phyloP scores from a whole-genome alignment of 2,888 invertebrate genomes.

The Drosophila silvestris region DNA sequence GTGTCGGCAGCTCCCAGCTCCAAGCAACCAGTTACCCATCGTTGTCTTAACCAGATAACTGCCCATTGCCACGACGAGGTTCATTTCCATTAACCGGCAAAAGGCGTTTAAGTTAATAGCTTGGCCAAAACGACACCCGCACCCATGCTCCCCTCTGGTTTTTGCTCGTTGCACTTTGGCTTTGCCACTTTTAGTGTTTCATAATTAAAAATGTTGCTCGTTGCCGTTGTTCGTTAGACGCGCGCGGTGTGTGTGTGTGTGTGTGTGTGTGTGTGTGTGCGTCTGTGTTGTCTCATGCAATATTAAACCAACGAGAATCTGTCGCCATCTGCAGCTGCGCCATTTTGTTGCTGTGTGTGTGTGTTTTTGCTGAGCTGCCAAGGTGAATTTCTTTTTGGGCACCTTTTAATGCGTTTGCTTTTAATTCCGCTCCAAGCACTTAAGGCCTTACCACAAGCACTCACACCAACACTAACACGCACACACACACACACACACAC shows the following conservation, averaged over 20 bases:
- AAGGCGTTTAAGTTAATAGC: slow-evolving; percentile 84
- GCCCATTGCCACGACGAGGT: slow-evolving; percentile 75
- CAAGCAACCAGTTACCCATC: slow-evolving; percentile 34
- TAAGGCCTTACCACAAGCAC: slow-evolving; percentile 60
- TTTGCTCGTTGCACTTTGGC: slow-evolving; percentile 72
- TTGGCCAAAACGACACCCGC: slow-evolving; percentile 55
- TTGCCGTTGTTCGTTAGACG: slow-evolving; percentile 25
- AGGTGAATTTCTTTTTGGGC: slow-evolving; percentile 78
- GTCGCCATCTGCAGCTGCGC: slow-evolving; percentile 74
- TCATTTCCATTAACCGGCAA: slow-evolving; percentile 83
- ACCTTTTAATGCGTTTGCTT: slow-evolving; percentile 80
- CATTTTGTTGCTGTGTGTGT: slow-evolving; percentile 55
- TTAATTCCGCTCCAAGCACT: slow-evolving; percentile 76
- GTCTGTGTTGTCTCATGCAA: slow-evolving; percentile 51
- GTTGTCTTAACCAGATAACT: slow-evolving; percentile 78
- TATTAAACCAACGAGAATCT: slow-evolving; percentile 57
- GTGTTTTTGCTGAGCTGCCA: slow-evolving; percentile 47
- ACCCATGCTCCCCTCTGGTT: slow-evolving; percentile 18
- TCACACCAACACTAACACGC: slow-evolving; percentile 23
- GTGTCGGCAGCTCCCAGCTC: slow-evolving; percentile 32
- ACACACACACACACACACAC: background rate
- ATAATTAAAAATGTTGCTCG: slow-evolving; percentile 84
- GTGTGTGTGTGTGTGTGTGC: slow-evolving; percentile 6
- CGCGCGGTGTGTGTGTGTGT: background rate
- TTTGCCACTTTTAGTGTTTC: slow-evolving; percentile 84